A percentile compares a stretch with the other conserved stretches of the same genome.
phyloP scores from a whole-genome alignment of 2,888 invertebrate genomes.

The Zygogramma bicolorata region DNA sequence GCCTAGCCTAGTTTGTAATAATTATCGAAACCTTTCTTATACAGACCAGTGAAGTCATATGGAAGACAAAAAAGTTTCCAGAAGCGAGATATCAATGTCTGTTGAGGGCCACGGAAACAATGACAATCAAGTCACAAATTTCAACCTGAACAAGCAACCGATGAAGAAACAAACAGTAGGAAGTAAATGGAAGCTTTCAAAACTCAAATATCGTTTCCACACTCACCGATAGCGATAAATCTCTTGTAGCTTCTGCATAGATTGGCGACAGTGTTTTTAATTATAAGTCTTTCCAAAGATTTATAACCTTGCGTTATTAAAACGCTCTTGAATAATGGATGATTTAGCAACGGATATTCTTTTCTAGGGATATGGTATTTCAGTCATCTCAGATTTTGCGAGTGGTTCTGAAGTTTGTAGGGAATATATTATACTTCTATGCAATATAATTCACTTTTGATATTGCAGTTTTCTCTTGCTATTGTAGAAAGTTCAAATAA shows the following conservation, averaged over 20 bases:
- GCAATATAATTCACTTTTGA: not conserved
- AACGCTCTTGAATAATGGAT: not conserved
- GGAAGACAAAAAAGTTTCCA: too few species aligned
- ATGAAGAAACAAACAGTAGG: too few species aligned
- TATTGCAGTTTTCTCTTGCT: too few species aligned
- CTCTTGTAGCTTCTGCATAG: not conserved
- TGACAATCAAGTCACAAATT: too few species aligned
- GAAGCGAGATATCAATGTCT: too few species aligned
- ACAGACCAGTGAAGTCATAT: too few species aligned
- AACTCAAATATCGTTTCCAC: not conserved
- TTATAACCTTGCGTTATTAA: slow-evolving; percentile 8
- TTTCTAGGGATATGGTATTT: not conserved
- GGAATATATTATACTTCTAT: not conserved
- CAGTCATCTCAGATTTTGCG: not conserved
- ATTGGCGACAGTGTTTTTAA: slow-evolving; percentile 1
- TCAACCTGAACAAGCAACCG: too few species aligned
- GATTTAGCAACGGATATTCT: slow-evolving; percentile 3
- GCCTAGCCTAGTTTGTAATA: too few species aligned
- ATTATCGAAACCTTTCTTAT: too few species aligned
- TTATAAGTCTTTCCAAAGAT: not conserved
- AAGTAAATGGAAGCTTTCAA: too few species aligned
- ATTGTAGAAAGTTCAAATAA: too few species aligned
- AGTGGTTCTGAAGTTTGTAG: not conserved
- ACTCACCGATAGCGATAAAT: not conserved
- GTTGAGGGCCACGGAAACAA: too few species aligned